Evolutionary conservation across 1,140 invertebrate genomes (phyloP).

Genomic region (Brachionus manjavacas): DNA sequence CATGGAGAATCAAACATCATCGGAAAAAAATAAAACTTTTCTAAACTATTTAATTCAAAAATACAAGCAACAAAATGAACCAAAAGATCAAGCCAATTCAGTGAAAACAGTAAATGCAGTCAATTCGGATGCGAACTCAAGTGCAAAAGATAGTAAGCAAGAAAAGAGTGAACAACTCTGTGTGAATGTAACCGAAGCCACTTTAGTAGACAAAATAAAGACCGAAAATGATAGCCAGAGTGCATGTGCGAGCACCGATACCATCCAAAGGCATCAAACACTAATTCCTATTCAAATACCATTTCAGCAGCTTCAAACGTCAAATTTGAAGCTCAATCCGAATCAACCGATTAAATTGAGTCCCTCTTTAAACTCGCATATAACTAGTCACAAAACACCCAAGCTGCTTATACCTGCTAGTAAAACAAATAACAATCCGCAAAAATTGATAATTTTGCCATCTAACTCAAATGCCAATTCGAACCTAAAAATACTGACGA

Average conservation of each 20-base stretch:
- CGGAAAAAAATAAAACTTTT: background rate
- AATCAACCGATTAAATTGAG: background rate
- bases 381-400: background rate
- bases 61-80: background rate
- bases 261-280: background rate
- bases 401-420: background rate
- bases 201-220: background rate
- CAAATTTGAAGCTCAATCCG: background rate
- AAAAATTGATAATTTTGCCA: slow-evolving; percentile 22
- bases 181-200: background rate
- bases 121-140: background rate
- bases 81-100: background rate
- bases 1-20: background rate
- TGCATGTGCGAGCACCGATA: background rate
- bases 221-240: background rate
- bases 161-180: background rate
- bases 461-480: background rate
- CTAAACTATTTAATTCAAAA: slow-evolving; percentile 13
- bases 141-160: background rate
- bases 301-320: background rate
- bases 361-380: background rate
- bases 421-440: background rate
- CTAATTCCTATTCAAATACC: slow-evolving; percentile 6
- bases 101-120: background rate
- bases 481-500: slow-evolving; percentile 9